Evolutionary conservation across 2,113 vertebrate species (phyloP), one percentile per base, ranked within the genome.

Genomic region (Oncorhynchus keta): DNA sequence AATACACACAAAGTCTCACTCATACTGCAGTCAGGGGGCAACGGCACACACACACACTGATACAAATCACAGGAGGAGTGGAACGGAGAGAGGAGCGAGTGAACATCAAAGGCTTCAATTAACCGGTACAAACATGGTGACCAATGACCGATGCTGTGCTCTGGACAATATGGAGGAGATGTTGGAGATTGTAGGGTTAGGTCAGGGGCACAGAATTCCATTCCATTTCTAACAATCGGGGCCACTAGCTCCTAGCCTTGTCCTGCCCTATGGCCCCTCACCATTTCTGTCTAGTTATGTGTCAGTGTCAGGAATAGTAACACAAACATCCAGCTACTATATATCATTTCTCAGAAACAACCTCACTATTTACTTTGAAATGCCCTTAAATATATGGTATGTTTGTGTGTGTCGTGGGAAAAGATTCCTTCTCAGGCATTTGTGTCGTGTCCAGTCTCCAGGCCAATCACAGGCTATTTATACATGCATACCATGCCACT

Each of bases 381-480:
- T 79, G 77, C 67, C 79, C 83, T 61, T 7, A 16, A 6, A 68
- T 39, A 18, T 20, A 18, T 3, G 8, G 68, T 22, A 48, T 49
- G 67, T 39, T 26, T 67, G 12, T n/a, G 69, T 35, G 64, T 78
- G 66, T 83, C 77, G 32, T 87, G 87, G 83, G 86, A 84, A 87
- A 51, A 45, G 13, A 28, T 26, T 68, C 59, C 71, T 81, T 90
- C 83, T 86, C 85, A 86, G 87, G 80, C 80, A 71, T 75, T 2
- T 2, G 51, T 67, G 69, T 76, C 78, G 72, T 82, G 76, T 80
- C 80, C 81, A 45, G 39, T 18, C 51, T 55, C 70, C 72, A 48
- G 86, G 80, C 72, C 26, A 76, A 84, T 83, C 81, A 87, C 81
- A 85, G 73, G 80, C 72, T 91, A 90, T 91, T 91, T 90, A 85